Conservation (phyloP, 2,888 invertebrate species). For the Drosophila borealis region DNA sequence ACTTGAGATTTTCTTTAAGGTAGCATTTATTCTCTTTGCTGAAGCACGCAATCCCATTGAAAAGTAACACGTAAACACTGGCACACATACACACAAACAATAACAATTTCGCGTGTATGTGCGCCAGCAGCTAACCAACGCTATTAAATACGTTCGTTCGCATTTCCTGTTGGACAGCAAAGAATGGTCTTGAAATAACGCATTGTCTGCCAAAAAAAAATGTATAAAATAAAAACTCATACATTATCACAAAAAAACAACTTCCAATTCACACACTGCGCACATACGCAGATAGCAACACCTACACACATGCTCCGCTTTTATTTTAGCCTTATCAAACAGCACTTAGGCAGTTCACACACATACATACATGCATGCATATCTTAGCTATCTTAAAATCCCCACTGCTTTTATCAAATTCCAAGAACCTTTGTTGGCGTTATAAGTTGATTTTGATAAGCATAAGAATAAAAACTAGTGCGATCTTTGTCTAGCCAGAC, state of each 20-base stretch:
- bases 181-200: slow-evolving; percentile 58
- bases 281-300: slow-evolving; percentile 39
- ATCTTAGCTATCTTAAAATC: slow-evolving; percentile 40
- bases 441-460: slow-evolving; percentile 64
- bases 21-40: slow-evolving; percentile 21
- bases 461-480: slow-evolving; percentile 19
- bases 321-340: slow-evolving; percentile 39
- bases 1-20: slow-evolving; percentile 1
- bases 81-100: slow-evolving; percentile 9
- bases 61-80: slow-evolving; percentile 41
- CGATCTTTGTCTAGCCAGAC: slow-evolving; percentile 36
- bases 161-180: slow-evolving; percentile 72
- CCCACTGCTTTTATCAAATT: slow-evolving; percentile 68
- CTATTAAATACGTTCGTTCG: slow-evolving; percentile 75
- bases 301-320: slow-evolving; percentile 34
- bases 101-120: slow-evolving; percentile 50
- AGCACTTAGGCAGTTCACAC: slow-evolving; percentile 19
- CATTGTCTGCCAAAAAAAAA: slow-evolving; percentile 71
- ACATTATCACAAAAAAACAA: slow-evolving; percentile 60
- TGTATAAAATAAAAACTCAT: slow-evolving; percentile 38
- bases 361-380: slow-evolving; percentile 1
- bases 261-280: slow-evolving; percentile 62
- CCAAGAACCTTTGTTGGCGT: slow-evolving; percentile 48
- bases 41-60: slow-evolving; percentile 44
- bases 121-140: slow-evolving; percentile 52